A percentile compares a stretch with the other conserved stretches of the same genome.
These are phyloP conservation scores for Gonioctena quinquepunctata DNA, from an alignment of 1,140 invertebrate genomes.

Conservation along the genomic window DNA sequence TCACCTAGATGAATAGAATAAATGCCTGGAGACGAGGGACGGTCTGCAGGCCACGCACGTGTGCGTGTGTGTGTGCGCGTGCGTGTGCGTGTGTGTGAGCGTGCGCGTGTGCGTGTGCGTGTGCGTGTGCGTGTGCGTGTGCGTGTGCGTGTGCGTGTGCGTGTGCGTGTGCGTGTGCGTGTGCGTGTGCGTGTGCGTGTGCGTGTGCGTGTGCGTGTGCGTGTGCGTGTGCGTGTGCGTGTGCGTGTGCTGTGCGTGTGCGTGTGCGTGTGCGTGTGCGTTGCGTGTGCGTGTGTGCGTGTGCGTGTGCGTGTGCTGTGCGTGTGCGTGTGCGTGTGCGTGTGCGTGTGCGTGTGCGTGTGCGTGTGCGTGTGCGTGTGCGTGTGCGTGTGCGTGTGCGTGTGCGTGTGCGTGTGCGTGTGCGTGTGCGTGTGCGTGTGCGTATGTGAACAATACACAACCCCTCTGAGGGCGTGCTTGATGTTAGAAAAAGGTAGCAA, in stretches of 20 bases:
- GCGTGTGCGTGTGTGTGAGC: slow-evolving; percentile 5
- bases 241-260: too few species aligned
- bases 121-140: background rate
- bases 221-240: slow-evolving; percentile 7
- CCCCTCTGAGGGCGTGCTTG: too few species aligned
- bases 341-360: slow-evolving; percentile 7
- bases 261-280: too few species aligned
- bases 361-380: slow-evolving; percentile 8
- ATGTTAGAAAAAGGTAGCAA: too few species aligned
- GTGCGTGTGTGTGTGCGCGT: slow-evolving; percentile 6
- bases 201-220: slow-evolving; percentile 6
- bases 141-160: slow-evolving; percentile 6
- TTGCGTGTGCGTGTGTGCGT: too few species aligned
- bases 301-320: too few species aligned
- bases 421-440: slow-evolving; percentile 1
- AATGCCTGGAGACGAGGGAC: too few species aligned
- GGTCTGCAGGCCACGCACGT: too few species aligned
- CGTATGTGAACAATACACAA: too few species aligned
- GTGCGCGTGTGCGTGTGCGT: slow-evolving; percentile 3
- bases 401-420: slow-evolving; percentile 8
- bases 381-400: slow-evolving; percentile 6
- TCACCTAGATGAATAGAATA: too few species aligned
- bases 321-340: too few species aligned
- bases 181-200: slow-evolving; percentile 8
- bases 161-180: slow-evolving; percentile 8